These are phyloP conservation scores for Dendropsophus ebraccatus DNA, from an alignment of 2,113 vertebrate species.

Conservation along the genomic window DNA sequence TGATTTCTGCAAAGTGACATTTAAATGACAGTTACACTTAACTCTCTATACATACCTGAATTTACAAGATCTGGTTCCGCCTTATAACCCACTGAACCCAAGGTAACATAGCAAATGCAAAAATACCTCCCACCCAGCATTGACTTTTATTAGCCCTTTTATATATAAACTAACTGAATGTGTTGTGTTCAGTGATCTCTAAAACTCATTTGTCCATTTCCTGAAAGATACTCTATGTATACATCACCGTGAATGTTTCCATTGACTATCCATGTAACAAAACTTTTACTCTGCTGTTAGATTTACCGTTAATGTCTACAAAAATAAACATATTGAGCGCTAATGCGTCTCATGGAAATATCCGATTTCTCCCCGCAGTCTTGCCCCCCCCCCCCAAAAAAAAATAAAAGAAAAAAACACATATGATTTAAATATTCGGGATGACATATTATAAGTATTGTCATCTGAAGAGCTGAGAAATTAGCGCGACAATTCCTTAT, in stretches of 20 bases:
- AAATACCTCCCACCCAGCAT: background rate
- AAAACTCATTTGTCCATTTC: background rate
- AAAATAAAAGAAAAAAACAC: background rate
- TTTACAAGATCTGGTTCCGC: too few species aligned
- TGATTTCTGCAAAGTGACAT: too few species aligned
- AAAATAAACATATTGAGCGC: background rate
- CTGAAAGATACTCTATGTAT: background rate
- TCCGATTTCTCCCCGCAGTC: background rate
- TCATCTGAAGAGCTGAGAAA: constrained; percentile 1
- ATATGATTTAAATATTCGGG: background rate
- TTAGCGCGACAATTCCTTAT: constrained; percentile 4
- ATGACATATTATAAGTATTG: constrained; percentile 1
- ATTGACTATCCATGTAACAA: background rate
- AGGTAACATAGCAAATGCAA: background rate
- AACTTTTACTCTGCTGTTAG: background rate
- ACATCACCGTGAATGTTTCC: background rate
- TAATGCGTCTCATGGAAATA: background rate
- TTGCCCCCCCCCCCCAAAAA: too few species aligned
- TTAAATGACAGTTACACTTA: too few species aligned
- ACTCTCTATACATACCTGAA: too few species aligned
- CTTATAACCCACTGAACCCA: background rate
- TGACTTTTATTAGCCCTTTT: background rate
- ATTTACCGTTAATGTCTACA: background rate
- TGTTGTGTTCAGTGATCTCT: background rate
- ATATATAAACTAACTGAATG: background rate